Conservation (phyloP, 2,888 invertebrate genomes). For the Pyrrhia umbra region DNA sequence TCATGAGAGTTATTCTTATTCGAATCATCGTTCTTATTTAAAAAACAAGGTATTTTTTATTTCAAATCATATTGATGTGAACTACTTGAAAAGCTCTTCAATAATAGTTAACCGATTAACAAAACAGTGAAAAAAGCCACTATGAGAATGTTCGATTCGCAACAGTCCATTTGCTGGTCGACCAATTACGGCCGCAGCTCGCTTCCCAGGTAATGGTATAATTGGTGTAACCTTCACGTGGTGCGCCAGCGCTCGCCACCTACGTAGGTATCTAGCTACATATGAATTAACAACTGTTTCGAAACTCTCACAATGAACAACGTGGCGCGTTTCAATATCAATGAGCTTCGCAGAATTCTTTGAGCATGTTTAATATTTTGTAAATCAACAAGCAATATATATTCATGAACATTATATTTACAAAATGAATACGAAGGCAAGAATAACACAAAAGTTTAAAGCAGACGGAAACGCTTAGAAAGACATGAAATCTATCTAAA, state of each 20-base stretch:
- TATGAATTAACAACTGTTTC: constrained; percentile 40
- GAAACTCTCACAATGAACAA: constrained; percentile 35
- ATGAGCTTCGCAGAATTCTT: constrained; percentile 1
- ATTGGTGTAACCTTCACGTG: constrained; percentile 59
- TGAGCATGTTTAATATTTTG: constrained; percentile 1
- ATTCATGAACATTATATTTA: too few species aligned
- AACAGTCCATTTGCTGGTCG: constrained; percentile 56
- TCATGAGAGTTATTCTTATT: constrained; percentile 37
- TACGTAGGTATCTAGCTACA: neutral
- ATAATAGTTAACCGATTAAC: constrained; percentile 21
- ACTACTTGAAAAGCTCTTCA: constrained; percentile 24
- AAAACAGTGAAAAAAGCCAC: constrained; percentile 30
- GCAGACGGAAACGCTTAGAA: too few species aligned
- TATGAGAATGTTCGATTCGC: constrained; percentile 53
- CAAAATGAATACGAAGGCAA: too few species aligned
- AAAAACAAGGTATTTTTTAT: constrained; percentile 38
- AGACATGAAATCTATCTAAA: too few species aligned
- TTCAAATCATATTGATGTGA: constrained; percentile 14
- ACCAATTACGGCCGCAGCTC: constrained; percentile 56
- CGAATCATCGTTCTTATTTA: constrained; percentile 21
- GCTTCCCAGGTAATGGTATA: constrained; percentile 52
- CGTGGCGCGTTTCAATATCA: neutral
- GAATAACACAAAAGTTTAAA: too few species aligned
- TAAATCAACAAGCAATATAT: neutral
- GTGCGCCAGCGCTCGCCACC: constrained; percentile 31